Evolutionary conservation across 2,888 invertebrate genomes (phyloP).

Genomic region (Tubiluchus corallicola): DNA sequence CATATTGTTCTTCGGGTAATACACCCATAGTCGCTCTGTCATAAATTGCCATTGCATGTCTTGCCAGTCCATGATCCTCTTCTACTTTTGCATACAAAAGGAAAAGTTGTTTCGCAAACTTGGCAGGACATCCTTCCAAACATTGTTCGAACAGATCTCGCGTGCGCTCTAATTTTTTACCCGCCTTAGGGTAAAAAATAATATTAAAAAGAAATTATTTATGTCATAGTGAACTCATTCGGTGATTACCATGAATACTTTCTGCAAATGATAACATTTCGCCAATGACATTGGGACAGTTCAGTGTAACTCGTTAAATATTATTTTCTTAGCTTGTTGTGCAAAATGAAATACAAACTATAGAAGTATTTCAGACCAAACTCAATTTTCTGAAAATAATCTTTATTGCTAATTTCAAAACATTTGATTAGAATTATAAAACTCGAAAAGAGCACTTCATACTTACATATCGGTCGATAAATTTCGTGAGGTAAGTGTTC

Average conservation of each 20-base stretch:
- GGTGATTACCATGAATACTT: not conserved
- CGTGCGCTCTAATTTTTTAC: conserved; percentile 81
- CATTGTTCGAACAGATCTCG: conserved; percentile 98
- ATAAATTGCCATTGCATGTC: conserved; percentile 98
- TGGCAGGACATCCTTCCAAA: conserved; percentile 82
- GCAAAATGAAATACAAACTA: no score
- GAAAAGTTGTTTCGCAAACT: conserved; percentile 81
- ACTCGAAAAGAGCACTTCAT: conserved; percentile 8
- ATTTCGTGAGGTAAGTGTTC: conserved; percentile 95
- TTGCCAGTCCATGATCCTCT: conserved; percentile 89
- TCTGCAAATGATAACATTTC: not conserved
- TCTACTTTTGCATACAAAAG: conserved; percentile 92
- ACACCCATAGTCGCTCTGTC: conserved; percentile 85
- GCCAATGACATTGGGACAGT: not conserved
- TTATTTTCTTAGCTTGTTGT: no score
- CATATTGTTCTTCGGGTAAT: conserved; percentile 77
- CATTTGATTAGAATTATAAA: conserved; percentile 8
- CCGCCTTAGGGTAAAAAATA: no score
- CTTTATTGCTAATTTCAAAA: not conserved
- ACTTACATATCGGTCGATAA: conserved; percentile 68
- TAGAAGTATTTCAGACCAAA: not conserved
- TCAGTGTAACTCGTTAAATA: no score
- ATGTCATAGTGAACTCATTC: not conserved
- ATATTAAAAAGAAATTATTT: not conserved
- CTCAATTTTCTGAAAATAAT: not conserved